A percentile compares a stretch with the other conserved stretches of the same genome.
phyloP scores from a whole-genome alignment of 1,140 invertebrate species.

The Scaptomyza hsui region DNA sequence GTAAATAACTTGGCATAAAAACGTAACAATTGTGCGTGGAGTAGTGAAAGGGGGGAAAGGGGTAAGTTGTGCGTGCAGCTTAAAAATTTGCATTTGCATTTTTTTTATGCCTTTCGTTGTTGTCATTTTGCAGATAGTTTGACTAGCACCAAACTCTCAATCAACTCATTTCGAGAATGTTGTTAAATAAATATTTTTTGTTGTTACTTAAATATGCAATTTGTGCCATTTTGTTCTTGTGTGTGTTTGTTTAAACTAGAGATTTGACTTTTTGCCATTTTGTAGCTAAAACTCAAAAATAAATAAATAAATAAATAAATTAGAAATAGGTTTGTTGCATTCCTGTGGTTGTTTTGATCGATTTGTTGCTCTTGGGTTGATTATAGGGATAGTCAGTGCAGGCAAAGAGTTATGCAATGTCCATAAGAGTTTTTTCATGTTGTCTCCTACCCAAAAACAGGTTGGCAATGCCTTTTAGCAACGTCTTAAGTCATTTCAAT shows the following conservation, averaged over 20 bases:
- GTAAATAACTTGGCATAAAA: slow-evolving; percentile 52
- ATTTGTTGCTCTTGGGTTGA: slow-evolving; percentile 20
- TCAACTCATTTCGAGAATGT: slow-evolving; percentile 52
- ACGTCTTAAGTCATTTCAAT: slow-evolving; percentile 38
- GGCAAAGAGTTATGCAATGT: slow-evolving; percentile 70
- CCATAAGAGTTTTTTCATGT: slow-evolving; percentile 47
- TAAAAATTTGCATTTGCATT: slow-evolving; percentile 42
- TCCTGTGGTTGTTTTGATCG: slow-evolving; percentile 30
- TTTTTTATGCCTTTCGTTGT: slow-evolving; percentile 29
- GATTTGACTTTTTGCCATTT: slow-evolving; percentile 7
- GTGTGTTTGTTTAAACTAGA: slow-evolving; percentile 29
- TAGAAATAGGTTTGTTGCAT: slow-evolving; percentile 52
- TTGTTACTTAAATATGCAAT: slow-evolving; percentile 68
- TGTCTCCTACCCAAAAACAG: slow-evolving; percentile 64
- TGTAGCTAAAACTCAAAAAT: slow-evolving; percentile 49
- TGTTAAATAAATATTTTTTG: slow-evolving; percentile 56
- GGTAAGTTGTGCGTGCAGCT: slow-evolving; percentile 44
- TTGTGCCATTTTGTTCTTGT: slow-evolving; percentile 32
- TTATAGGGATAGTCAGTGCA: slow-evolving; percentile 64
- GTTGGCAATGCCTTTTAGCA: slow-evolving; percentile 45
- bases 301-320: slow-evolving; percentile 68
- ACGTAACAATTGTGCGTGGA: slow-evolving; percentile 52
- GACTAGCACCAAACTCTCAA: slow-evolving; percentile 83
- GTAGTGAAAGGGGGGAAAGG: slow-evolving; percentile 7
- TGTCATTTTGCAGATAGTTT: slow-evolving; percentile 79